phyloP scores from a whole-genome alignment of 2,797 vertebrate genomes.

The Microctenopoma steveboyesi region DNA sequence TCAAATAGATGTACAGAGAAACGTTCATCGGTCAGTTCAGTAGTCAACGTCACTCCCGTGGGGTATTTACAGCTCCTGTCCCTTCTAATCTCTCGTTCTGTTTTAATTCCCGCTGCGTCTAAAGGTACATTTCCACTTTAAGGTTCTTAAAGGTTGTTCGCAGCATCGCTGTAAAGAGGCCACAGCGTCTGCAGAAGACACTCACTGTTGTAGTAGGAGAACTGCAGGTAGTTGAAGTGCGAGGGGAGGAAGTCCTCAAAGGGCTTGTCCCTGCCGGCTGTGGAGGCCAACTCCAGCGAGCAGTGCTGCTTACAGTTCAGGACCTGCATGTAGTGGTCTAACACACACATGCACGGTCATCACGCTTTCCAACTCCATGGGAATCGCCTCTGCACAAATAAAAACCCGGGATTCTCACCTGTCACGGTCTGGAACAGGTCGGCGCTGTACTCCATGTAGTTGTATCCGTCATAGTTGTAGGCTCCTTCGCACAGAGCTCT shows the following conservation, averaged over 20 bases:
- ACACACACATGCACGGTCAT: constrained; percentile 25
- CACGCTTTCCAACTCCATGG: neutral
- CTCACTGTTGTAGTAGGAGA: constrained; percentile 97
- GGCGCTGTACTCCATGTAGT: constrained; percentile 95
- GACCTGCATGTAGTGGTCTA: constrained; percentile 95
- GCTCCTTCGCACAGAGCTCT: constrained; percentile 90
- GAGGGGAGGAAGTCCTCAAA: constrained; percentile 93
- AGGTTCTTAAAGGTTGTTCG: too few relatives aligned
- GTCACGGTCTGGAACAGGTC: constrained; percentile 95
- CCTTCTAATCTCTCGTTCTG: too few relatives aligned
- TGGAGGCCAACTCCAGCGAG: constrained; percentile 85
- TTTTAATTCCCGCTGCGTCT: too few relatives aligned
- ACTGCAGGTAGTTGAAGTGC: constrained; percentile 96
- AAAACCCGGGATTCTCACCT: constrained; percentile 70
- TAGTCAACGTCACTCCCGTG: too few relatives aligned
- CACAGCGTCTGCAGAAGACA: neutral
- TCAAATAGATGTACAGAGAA: neutral
- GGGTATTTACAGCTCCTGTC: too few relatives aligned
- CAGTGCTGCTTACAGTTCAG: constrained; percentile 95
- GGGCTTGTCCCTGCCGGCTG: constrained; percentile 84
- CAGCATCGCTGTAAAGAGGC: too few relatives aligned
- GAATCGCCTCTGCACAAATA: neutral
- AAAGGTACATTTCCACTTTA: too few relatives aligned
- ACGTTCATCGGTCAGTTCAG: neutral
- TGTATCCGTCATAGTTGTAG: constrained; percentile 94